Conservation (phyloP, 2,113 vertebrate species). For the Chloebia gouldiae region DNA sequence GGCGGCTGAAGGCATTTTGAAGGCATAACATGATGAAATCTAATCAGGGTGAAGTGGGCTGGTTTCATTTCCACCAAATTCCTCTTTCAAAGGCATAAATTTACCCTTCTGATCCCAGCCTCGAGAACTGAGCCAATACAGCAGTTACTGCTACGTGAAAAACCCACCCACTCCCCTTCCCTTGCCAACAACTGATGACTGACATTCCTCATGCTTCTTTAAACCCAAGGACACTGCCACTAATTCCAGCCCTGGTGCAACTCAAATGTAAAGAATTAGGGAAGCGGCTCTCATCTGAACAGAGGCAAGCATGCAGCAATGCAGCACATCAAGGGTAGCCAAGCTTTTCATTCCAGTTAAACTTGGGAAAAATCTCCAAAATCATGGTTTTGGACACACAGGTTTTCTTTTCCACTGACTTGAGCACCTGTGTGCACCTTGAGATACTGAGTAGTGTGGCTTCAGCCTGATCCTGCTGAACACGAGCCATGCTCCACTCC, state of each 20-base stretch:
- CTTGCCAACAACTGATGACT: background rate
- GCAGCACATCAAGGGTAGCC: background rate
- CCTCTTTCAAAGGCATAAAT: conserved; percentile 30
- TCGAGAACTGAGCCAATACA: background rate
- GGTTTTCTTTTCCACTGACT: background rate
- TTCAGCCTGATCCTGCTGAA: background rate
- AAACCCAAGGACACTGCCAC: background rate
- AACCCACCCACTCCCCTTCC: background rate
- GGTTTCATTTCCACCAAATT: conserved; percentile 32
- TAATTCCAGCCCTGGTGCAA: background rate
- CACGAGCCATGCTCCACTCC: background rate
- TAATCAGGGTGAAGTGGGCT: conserved; percentile 19
- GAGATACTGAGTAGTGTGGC: background rate
- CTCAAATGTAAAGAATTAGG: background rate
- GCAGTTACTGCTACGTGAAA: background rate
- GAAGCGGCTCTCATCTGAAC: background rate
- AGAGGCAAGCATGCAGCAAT: background rate
- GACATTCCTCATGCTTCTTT: background rate
- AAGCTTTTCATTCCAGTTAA: background rate
- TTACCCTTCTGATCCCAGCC: background rate
- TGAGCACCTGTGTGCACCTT: background rate
- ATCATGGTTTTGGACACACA: background rate
- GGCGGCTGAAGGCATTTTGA: conserved; percentile 21
- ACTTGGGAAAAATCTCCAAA: background rate
- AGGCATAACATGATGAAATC: conserved; percentile 17